phyloP scores from a whole-genome alignment of 92 coral and sea anemone genomes.

The Bergia puertoricense region DNA sequence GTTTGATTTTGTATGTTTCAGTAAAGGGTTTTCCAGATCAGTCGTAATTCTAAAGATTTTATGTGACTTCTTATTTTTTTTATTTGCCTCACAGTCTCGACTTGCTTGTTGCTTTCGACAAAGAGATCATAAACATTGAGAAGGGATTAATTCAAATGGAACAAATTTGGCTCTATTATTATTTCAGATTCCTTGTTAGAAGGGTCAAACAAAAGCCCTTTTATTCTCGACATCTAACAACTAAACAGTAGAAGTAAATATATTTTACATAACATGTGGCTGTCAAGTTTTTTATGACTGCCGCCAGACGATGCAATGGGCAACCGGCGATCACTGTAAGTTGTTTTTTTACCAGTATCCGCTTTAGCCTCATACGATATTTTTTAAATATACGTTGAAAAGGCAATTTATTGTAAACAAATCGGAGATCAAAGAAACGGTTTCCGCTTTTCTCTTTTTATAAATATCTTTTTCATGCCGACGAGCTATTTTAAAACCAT shows the following conservation, averaged over 20 bases:
- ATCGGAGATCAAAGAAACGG: too few species aligned
- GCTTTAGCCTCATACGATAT: neutral
- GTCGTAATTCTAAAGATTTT: neutral
- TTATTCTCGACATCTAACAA: neutral
- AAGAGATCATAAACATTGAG: neutral
- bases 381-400: too few species aligned
- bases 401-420: too few species aligned
- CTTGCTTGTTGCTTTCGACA: neutral
- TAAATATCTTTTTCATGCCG: too few species aligned
- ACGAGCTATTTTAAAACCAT: too few species aligned
- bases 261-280: neutral
- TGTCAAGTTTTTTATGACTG: neutral
- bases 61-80: neutral
- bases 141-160: neutral
- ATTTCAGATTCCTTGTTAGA: neutral
- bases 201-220: neutral
- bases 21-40: too few species aligned
- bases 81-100: neutral
- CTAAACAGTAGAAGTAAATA: neutral
- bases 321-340: too few species aligned
- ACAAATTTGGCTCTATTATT: neutral
- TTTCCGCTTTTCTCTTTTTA: too few species aligned
- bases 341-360: too few species aligned
- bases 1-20: neutral
- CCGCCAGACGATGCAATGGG: neutral